phyloP scores from a whole-genome alignment of 2,888 invertebrate genomes.

The Sabatieria punctata region DNA sequence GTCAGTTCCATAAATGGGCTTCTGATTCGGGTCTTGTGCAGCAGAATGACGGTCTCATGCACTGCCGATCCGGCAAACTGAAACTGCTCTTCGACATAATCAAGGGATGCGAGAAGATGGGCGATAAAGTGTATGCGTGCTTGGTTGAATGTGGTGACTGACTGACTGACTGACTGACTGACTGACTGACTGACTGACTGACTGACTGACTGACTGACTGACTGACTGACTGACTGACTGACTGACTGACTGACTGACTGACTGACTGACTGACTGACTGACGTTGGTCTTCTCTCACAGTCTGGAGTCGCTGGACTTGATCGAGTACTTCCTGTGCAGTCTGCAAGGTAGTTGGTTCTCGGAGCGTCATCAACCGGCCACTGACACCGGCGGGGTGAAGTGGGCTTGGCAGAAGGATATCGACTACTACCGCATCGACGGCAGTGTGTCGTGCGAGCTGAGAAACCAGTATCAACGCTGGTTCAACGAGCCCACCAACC shows the following conservation, averaged over 20 bases:
- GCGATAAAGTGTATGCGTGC: constrained; percentile 75
- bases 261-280: no score
- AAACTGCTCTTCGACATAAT: constrained; percentile 67
- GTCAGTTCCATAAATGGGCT: no score
- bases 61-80: constrained; percentile 61
- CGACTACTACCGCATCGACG: constrained; percentile 60
- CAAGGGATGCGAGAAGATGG: constrained; percentile 74
- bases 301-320: constrained; percentile 71
- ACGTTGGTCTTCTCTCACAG: constrained; percentile 91
- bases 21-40: no score
- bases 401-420: constrained; percentile 57
- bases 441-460: constrained; percentile 66
- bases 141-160: background rate
- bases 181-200: no score
- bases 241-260: no score
- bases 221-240: no score
- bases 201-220: no score
- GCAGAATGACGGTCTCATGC: constrained; percentile 58
- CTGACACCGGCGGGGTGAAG: constrained; percentile 11
- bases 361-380: constrained; percentile 22
- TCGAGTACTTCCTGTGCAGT: constrained; percentile 64
- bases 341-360: constrained; percentile 40
- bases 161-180: no score
- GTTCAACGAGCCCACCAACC: constrained; percentile 69
- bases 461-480: constrained; percentile 64